phyloP scores from a whole-genome alignment of 2,797 vertebrate species.

The Orientallactaga sibirica region DNA sequence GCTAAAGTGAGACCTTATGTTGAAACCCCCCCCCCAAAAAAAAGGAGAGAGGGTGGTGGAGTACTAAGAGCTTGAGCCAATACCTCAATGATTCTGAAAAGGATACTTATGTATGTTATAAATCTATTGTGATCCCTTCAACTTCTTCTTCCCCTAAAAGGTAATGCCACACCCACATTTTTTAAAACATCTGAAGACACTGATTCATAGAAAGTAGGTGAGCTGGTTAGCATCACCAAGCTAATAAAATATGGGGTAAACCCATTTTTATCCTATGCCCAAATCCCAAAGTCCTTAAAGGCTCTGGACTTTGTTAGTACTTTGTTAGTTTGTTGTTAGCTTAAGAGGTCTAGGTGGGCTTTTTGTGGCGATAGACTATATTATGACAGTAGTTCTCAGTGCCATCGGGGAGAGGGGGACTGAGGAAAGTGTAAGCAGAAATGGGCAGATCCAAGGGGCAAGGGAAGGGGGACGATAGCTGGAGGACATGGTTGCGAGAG shows the following conservation, averaged over 20 bases:
- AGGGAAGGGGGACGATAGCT: neutral
- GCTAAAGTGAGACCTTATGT: no score
- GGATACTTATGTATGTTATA: neutral
- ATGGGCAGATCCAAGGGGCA: neutral
- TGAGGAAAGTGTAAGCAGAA: neutral
- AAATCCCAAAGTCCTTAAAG: slow-evolving; percentile 48
- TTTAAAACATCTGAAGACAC: neutral
- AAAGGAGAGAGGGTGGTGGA: neutral
- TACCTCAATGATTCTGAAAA: slow-evolving; percentile 43
- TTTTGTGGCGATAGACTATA: slow-evolving; percentile 39
- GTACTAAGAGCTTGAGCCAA: neutral
- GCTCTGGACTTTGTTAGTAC: slow-evolving; percentile 29
- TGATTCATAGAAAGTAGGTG: slow-evolving; percentile 55
- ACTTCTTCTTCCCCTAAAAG: slow-evolving; percentile 39
- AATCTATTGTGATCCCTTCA: neutral
- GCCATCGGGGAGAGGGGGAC: neutral
- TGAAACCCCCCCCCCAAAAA: no score
- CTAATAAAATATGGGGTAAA: slow-evolving; percentile 61
- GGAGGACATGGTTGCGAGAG: neutral
- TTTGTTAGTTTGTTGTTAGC: neutral
- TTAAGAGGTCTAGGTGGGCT: neutral
- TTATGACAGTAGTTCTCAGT: slow-evolving; percentile 17
- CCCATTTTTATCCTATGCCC: slow-evolving; percentile 23
- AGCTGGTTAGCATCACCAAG: slow-evolving; percentile 63
- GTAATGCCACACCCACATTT: slow-evolving; percentile 73